A percentile compares a stretch with the other conserved stretches of the same genome.
These are phyloP conservation scores for Dryadula phaetusa DNA, from an alignment of 2,888 invertebrate species.

Conservation along the genomic window DNA sequence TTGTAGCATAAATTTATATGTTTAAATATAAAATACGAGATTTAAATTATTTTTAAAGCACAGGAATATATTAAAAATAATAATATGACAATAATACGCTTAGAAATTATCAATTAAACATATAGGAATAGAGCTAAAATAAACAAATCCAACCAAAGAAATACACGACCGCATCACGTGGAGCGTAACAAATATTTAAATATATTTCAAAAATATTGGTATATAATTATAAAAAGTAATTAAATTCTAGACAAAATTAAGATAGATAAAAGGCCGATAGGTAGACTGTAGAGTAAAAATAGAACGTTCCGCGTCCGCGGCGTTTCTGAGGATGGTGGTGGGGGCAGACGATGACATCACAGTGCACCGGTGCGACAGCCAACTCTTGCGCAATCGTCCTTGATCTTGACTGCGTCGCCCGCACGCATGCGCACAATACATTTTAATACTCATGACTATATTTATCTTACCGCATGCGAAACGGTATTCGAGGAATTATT, in stretches of 20 bases:
- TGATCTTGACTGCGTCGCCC: constrained; percentile 84
- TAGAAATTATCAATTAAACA: too few relatives aligned
- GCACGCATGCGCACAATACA: constrained; percentile 73
- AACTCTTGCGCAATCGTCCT: constrained; percentile 84
- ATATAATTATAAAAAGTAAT: background rate
- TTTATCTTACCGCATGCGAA: constrained; percentile 77
- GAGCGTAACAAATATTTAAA: background rate
- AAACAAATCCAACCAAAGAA: too few relatives aligned
- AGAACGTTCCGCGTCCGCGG: constrained; percentile 75
- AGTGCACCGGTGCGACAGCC: constrained; percentile 80
- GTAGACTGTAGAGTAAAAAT: constrained; percentile 64
- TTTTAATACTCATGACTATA: constrained; percentile 71
- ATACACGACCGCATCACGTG: background rate
- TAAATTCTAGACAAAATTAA: constrained; percentile 24
- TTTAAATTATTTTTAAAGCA: background rate
- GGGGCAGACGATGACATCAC: constrained; percentile 81
- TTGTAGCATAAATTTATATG: background rate
- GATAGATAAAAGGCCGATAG: constrained; percentile 47
- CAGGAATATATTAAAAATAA: too few relatives aligned
- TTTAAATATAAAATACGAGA: background rate
- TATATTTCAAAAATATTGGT: background rate
- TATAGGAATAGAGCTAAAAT: too few relatives aligned
- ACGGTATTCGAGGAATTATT: constrained; percentile 66
- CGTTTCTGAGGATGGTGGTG: constrained; percentile 62
- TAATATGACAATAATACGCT: too few relatives aligned